Conservation (phyloP, 92 coral and sea anemone genomes). For the Metridium senile region DNA sequence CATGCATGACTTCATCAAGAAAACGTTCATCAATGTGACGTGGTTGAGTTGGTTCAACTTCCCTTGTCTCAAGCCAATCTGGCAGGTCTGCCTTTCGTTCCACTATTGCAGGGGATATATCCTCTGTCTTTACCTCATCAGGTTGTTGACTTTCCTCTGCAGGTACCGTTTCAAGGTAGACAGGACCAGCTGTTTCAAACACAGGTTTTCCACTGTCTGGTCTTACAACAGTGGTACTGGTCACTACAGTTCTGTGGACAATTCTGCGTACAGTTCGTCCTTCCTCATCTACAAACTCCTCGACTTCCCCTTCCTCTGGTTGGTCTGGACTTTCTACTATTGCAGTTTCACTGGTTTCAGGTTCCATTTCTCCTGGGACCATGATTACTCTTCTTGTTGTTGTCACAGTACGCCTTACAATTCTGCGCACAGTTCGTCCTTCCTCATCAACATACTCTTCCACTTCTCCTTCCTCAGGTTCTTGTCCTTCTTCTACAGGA, state of each 20-base stretch:
- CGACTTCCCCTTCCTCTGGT: slow-evolving; percentile 44
- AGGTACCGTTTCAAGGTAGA: slow-evolving; percentile 31
- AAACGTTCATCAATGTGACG: slow-evolving; percentile 16
- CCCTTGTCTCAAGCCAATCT: slow-evolving; percentile 25
- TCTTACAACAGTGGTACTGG: slow-evolving; percentile 19
- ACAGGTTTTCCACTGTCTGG: slow-evolving; percentile 23
- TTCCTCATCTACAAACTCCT: slow-evolving; percentile 61
- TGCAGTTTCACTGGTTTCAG: slow-evolving; percentile 45
- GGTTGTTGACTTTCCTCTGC: not conserved
- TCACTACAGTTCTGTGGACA: slow-evolving; percentile 48
- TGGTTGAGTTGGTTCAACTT: slow-evolving; percentile 41
- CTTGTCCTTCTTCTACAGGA: not conserved
- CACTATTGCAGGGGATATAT: not conserved
- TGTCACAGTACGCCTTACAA: slow-evolving; percentile 35
- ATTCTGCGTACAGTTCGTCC: slow-evolving; percentile 77
- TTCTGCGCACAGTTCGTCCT: slow-evolving; percentile 56
- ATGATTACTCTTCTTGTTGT: slow-evolving; percentile 29
- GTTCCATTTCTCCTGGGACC: not conserved
- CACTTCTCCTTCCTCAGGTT: slow-evolving; percentile 42
- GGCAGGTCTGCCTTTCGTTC: slow-evolving; percentile 10
- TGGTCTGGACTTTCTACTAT: slow-evolving; percentile 21
- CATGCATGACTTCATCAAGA: slow-evolving; percentile 11
- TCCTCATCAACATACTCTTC: slow-evolving; percentile 64
- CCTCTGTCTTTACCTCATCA: slow-evolving; percentile 1
- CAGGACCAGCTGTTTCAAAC: slow-evolving; percentile 33